Evolutionary conservation across 2,888 invertebrate genomes (phyloP).

Genomic region (Mycalesis mineus): DNA sequence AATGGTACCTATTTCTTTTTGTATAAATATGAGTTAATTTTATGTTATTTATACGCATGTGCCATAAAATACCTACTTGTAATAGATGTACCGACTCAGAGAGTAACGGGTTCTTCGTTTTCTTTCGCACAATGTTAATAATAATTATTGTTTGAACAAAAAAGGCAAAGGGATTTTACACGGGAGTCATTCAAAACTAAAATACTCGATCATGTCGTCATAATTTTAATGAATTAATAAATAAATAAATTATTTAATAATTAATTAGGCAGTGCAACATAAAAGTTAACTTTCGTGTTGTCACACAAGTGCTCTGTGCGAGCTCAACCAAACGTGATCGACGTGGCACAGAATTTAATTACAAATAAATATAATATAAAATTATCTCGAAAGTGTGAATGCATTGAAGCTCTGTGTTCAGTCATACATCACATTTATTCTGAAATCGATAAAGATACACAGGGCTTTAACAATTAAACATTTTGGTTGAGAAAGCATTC

Average conservation of each 20-base stretch:
- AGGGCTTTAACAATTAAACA: neutral
- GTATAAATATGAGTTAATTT: conserved; percentile 52
- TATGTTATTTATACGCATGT: conserved; percentile 62
- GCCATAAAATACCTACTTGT: conserved; percentile 61
- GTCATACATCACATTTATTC: neutral
- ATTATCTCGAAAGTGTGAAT: too few species aligned
- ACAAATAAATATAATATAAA: too few species aligned
- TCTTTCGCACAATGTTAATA: conserved; percentile 32
- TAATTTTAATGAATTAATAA: conserved; percentile 6
- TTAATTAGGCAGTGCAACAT: neutral
- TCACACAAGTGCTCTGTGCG: neutral
- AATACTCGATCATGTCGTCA: conserved; percentile 22
- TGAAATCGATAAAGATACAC: neutral
- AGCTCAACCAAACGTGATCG: neutral
- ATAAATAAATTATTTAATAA: conserved; percentile 6
- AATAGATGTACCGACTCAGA: conserved; percentile 47
- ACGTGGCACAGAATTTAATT: too few species aligned
- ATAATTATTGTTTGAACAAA: conserved; percentile 19
- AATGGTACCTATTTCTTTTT: conserved; percentile 42
- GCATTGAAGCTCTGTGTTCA: neutral
- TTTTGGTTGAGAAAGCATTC: conserved; percentile 3
- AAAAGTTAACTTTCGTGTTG: neutral
- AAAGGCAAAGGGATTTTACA: conserved; percentile 19
- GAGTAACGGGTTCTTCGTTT: conserved; percentile 32
- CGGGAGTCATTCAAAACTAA: conserved; percentile 26